Percentiles rank a stretch among this genome's conserved stretches.
phyloP scores from a whole-genome alignment of 1,140 invertebrate species.

The Bombus waltoni region DNA sequence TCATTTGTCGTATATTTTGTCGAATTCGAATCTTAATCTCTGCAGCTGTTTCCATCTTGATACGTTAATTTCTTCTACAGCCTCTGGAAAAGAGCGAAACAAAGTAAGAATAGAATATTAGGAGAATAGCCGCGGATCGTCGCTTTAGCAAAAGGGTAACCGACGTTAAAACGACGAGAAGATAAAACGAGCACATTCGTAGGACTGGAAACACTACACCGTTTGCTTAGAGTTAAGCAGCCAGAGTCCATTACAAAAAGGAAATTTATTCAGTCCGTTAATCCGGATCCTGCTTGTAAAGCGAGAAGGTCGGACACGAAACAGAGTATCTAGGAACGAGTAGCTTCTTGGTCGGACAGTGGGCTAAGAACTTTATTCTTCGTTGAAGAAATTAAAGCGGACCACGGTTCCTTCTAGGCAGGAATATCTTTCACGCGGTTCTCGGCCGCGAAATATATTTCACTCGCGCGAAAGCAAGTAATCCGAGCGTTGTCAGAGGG shows the following conservation, averaged over 20 bases:
- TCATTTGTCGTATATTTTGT: not conserved
- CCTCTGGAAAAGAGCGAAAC: too few species aligned
- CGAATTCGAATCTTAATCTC: not conserved
- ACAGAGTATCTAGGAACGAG: constrained; percentile 8
- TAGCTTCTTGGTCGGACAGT: constrained; percentile 29
- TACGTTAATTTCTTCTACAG: not conserved
- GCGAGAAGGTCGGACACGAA: constrained; percentile 4
- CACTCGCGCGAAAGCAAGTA: too few species aligned
- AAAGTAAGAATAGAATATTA: not conserved
- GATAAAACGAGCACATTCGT: not conserved
- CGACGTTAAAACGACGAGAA: not conserved
- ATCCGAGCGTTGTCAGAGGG: not conserved
- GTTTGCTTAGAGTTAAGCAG: constrained; percentile 11
- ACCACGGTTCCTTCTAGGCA: constrained; percentile 16
- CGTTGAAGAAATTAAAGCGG: constrained; percentile 48
- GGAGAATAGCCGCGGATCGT: not conserved
- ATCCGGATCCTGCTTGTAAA: constrained; percentile 46
- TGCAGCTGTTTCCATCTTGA: not conserved
- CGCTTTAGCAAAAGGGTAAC: not conserved
- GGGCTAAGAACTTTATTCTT: constrained; percentile 51
- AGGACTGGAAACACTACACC: not conserved
- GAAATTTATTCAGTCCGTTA: constrained; percentile 52
- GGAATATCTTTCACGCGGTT: not conserved
- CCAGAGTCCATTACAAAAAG: constrained; percentile 22
- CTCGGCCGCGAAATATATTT: not conserved